phyloP scores from a whole-genome alignment of 2,113 vertebrate species.

The Acrocephalus arundinaceus region DNA sequence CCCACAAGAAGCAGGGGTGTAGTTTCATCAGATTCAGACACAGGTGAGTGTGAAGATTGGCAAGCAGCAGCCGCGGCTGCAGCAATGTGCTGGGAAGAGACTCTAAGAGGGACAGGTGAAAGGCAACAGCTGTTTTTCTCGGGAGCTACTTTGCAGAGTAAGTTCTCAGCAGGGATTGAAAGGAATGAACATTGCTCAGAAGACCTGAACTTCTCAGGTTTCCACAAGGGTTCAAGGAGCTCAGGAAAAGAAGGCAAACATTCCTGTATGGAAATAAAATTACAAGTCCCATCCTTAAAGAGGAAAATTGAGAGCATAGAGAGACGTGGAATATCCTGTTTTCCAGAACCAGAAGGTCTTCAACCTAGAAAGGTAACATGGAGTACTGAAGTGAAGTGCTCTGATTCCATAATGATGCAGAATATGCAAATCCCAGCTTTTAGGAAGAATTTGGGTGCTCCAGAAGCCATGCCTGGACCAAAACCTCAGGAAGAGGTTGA shows the following conservation, averaged over 20 bases:
- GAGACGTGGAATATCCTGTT: neutral
- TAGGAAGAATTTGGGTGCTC: neutral
- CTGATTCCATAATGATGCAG: neutral
- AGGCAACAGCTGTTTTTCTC: neutral
- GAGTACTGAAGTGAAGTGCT: neutral
- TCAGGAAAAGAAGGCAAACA: neutral
- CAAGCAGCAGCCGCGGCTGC: neutral
- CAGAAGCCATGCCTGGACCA: neutral
- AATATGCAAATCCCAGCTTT: neutral
- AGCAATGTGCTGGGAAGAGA: neutral
- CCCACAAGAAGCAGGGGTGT: neutral
- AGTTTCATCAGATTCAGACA: neutral
- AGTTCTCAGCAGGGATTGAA: neutral
- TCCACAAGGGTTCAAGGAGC: neutral
- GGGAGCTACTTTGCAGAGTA: neutral
- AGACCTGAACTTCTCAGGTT: neutral
- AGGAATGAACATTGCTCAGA: neutral
- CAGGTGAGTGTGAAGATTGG: neutral
- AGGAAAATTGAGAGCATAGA: neutral
- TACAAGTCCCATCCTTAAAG: neutral
- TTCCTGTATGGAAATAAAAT: neutral
- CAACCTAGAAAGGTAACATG: neutral
- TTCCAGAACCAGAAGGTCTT: neutral
- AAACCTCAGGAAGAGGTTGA: neutral
- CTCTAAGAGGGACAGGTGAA: neutral